Evolutionary conservation across 1,140 invertebrate species (phyloP), one percentile per base, ranked within the genome.

Genomic region (Oncopodura yosiiana): DNA sequence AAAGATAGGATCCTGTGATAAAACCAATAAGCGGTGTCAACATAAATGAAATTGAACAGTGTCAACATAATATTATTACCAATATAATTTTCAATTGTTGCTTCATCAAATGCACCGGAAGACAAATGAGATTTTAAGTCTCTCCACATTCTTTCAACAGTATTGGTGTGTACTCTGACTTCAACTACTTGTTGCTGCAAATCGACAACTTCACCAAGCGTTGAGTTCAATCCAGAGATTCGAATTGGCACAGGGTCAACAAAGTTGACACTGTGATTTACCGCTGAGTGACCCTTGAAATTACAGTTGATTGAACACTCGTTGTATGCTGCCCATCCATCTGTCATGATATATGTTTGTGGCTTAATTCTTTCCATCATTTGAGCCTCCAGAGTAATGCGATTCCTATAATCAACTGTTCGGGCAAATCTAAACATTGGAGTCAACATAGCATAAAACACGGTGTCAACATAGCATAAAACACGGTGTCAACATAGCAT

Each of bases 121-220:
- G n/a, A n/a, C n/a, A n/a, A n/a, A n/a, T n/a, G n/a, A n/a, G n/a
- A n/a, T n/a, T 53, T 53, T 3, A 58, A 18, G 2, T 42, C 4
- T 2, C 57, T n/a, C 58, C 58, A 58, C 34, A 32, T 41, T 4
- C 45, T n/a, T 41, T 60, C 56, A 8, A 58, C n/a, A 5, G 43
- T 53, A 21, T 53, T 53, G 2, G 56, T 58, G 21, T 58, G 27
- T 2, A 53, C 26, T 6, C 41, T 30, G 2, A 36, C 50, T 23
- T 60, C 26, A 23, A 50, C 30, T 19, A 3, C 11, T 8, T 23
- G 21, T 27, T 3, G 3, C n/a, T n/a, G n/a, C n/a, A n/a, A n/a
- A n/a, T n/a, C n/a, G 14, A 27, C 9, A 32, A 21, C 18, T 3
- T 32, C 9, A 26, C 24, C 37, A 6, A 30, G n/a, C 8, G 37